Evolutionary conservation across 2,797 vertebrate genomes (phyloP), one percentile per base, ranked within the genome.

Genomic region (Malurus leucopterus): DNA sequence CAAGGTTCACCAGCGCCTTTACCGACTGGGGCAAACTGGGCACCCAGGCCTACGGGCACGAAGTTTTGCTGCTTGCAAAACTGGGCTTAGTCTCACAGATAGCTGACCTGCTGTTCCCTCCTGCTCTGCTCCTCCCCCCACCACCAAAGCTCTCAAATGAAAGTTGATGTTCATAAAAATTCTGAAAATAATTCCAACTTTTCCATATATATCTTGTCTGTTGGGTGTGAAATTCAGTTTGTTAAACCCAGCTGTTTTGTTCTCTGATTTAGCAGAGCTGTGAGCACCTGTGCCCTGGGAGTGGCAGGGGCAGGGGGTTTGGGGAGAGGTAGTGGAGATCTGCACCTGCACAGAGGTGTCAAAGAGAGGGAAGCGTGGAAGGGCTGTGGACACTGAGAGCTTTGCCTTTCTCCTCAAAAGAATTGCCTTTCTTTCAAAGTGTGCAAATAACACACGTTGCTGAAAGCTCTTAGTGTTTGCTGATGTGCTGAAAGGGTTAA

Each of bases 371-470:
- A 24, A 44, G 54, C 15, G 15, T 17, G 41, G 62, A 34, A 19
- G 34, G 43, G 55, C 44, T n/a, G 7, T 0, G 0, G 30, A 11
- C n/a, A 11, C 12, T 9, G 57, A 59, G 19, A 15, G 8, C 0
- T 55, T 40, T 44, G 53, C 43, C 68, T 81, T 86, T 30, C 36
- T 89, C 58, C 62, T 71, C 75, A 7, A 6, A 84, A 71, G 40
- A 61, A 36, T 9, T n/a, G 64, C 30, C 75, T 51, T 83, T n/a
- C 49, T 36, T 51, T 43, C 41, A 8, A 51, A 47, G 32, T 16
- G 23, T 46, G 9, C 71, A 44, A 41, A 38, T 26, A 61, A 10
- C 9, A n/a, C 0, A 0, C 5, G 9, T 40, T 6, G 0, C 74
- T 67, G 84, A 62, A 62, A 86, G 50, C 51, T 68, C 62, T 55